Percentiles rank a stretch among this genome's conserved stretches.
Conservation (phyloP, 1,140 invertebrate genomes). For the Eciton burchellii region DNA sequence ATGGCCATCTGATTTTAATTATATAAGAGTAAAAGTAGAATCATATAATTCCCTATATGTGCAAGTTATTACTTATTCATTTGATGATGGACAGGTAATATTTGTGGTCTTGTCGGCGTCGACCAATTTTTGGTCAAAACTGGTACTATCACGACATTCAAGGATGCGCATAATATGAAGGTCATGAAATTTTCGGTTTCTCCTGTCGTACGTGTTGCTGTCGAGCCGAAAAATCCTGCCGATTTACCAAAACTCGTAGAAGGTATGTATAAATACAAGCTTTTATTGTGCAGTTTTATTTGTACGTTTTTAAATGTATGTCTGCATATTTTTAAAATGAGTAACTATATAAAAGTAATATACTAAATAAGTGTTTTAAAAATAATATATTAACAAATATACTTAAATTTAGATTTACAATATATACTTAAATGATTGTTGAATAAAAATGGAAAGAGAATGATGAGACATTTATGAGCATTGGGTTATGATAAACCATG, state of each 20-base stretch:
- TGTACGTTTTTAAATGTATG: too few species aligned
- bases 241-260: slow-evolving; percentile 99
- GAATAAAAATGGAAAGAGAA: slow-evolving; percentile 25
- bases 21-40: not conserved
- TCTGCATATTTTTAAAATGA: too few species aligned
- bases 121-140: slow-evolving; percentile 99
- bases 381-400: too few species aligned
- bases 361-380: too few species aligned
- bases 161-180: slow-evolving; percentile 99
- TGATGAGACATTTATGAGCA: slow-evolving; percentile 82
- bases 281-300: slow-evolving; percentile 34
- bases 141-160: slow-evolving; percentile 99
- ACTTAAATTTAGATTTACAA: too few species aligned
- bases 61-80: not conserved
- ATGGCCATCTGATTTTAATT: slow-evolving; percentile 75
- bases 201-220: slow-evolving; percentile 99
- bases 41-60: not conserved
- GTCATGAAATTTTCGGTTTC: slow-evolving; percentile 99
- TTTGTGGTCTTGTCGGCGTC: slow-evolving; percentile 99
- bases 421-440: too few species aligned
- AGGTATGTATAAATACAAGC: slow-evolving; percentile 86
- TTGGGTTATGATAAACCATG: slow-evolving; percentile 83
- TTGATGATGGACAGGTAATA: slow-evolving; percentile 89
- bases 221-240: slow-evolving; percentile 99
- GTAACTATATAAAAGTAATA: too few species aligned